Evolutionary conservation across 35 echinoderm and acorn worm species (phyloP).

Genomic region (Ophioderma brevispina): DNA sequence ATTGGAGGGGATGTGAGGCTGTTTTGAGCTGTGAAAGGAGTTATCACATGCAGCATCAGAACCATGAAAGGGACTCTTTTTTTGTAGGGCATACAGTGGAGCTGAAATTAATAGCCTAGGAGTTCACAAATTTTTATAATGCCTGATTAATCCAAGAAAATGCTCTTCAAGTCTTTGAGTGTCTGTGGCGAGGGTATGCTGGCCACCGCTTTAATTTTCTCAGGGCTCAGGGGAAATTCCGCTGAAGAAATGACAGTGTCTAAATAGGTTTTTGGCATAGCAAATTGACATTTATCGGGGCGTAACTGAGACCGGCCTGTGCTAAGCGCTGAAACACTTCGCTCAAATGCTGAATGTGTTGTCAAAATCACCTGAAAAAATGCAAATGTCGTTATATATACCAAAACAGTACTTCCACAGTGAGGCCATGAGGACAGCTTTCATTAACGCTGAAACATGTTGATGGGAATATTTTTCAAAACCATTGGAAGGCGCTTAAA

Average conservation of each 20-base stretch:
- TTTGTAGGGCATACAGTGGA: constrained; percentile 28
- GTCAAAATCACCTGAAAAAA: constrained; percentile 33
- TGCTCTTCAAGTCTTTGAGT: constrained; percentile 25
- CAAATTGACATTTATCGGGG: constrained; percentile 38
- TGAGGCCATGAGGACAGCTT: constrained; percentile 30
- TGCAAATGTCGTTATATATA: constrained; percentile 43
- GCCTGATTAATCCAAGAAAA: constrained; percentile 10
- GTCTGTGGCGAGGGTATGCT: constrained; percentile 9
- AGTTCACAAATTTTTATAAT: constrained; percentile 29
- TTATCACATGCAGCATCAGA: constrained; percentile 40
- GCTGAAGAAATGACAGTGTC: not conserved
- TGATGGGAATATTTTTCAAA: constrained; percentile 25
- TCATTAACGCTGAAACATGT: constrained; percentile 35
- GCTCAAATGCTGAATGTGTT: not conserved
- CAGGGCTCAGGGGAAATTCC: constrained; percentile 14
- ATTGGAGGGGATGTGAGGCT: constrained; percentile 47
- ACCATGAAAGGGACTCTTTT: constrained; percentile 49
- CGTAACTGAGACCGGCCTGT: constrained; percentile 14
- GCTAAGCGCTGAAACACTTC: constrained; percentile 6
- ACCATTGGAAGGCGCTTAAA: constrained; percentile 32
- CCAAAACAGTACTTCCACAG: constrained; percentile 25
- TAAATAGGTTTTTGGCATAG: not conserved
- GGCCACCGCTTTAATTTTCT: constrained; percentile 16
- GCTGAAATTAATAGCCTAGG: constrained; percentile 4
- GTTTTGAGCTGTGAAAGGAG: constrained; percentile 48